A percentile compares a stretch with the other conserved stretches of the same genome.
phyloP scores from a whole-genome alignment of 2,797 vertebrate species.

The Sebastes trivittatus region DNA sequence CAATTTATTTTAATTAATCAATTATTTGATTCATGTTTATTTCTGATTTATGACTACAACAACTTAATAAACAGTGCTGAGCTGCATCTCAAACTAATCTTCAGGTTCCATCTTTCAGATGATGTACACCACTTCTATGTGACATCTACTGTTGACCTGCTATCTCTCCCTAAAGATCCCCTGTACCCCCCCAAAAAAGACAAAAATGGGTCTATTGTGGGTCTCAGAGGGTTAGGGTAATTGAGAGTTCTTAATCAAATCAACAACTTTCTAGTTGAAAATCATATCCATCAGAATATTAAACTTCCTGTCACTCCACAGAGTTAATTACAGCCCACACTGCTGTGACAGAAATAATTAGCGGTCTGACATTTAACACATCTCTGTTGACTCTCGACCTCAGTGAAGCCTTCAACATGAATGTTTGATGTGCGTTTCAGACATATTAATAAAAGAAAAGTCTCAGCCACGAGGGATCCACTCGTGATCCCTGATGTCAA shows the following conservation, averaged over 20 bases:
- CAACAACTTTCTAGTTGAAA: slow-evolving; percentile 1
- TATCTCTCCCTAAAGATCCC: no score
- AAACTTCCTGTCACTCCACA: slow-evolving; percentile 2
- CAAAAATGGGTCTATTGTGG: no score
- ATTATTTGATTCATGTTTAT: no score
- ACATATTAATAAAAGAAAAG: not conserved
- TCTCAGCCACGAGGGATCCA: not conserved
- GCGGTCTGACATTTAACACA: slow-evolving; percentile 37
- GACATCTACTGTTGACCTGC: no score
- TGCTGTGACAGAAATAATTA: slow-evolving; percentile 27
- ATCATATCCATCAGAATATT: not conserved
- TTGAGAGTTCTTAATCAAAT: slow-evolving; percentile 11
- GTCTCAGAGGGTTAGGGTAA: not conserved
- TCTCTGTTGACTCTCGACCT: not conserved
- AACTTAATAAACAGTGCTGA: no score
- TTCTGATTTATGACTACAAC: no score
- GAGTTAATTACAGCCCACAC: slow-evolving; percentile 20
- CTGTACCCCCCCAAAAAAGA: no score
- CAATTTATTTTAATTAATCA: no score
- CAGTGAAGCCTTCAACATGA: not conserved
- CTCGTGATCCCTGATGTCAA: not conserved
- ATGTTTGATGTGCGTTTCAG: not conserved
- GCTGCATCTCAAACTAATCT: no score
- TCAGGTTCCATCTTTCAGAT: no score
- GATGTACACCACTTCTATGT: no score